These are phyloP conservation scores for Drosophila funebris DNA, from an alignment of 1,140 invertebrate species.

Conservation along the genomic window DNA sequence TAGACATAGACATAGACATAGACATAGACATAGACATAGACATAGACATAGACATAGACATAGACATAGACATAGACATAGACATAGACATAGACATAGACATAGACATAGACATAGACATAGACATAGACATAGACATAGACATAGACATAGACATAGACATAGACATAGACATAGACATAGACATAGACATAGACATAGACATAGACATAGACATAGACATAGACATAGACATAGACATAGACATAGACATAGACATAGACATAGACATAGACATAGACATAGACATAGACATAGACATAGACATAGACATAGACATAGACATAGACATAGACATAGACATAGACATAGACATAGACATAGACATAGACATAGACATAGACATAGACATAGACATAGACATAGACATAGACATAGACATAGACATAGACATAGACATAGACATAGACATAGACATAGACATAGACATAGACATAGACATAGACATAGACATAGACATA, in stretches of 20 bases:
- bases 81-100: neutral
- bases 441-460: neutral
- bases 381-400: neutral
- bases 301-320: neutral
- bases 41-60: neutral
- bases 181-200: neutral
- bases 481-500: neutral
- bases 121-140: neutral
- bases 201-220: neutral
- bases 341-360: neutral
- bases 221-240: neutral
- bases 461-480: neutral
- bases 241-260: neutral
- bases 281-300: neutral
- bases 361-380: neutral
- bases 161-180: neutral
- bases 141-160: neutral
- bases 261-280: neutral
- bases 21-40: neutral
- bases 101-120: neutral
- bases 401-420: neutral
- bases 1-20: neutral
- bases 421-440: neutral
- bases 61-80: neutral
- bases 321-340: neutral